A percentile compares a stretch with the other conserved stretches of the same genome.
Evolutionary conservation across 2,797 vertebrate species (phyloP).

Genomic region (Lutjanus argentimaculatus): DNA sequence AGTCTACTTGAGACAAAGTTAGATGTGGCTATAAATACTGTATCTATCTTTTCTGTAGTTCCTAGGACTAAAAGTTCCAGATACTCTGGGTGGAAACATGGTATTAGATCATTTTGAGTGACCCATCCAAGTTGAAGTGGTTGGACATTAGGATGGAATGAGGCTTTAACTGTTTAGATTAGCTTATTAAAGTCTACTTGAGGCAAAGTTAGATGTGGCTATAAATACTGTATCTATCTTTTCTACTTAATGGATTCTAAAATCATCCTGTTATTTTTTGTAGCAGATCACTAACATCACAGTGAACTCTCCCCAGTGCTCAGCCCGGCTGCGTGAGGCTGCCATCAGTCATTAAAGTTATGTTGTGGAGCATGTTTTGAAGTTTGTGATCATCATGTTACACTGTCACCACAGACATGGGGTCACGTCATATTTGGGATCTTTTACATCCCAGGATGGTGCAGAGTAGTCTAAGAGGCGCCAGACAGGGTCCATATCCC

Average conservation of each 20-base stretch:
- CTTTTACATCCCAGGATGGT: conserved; percentile 61
- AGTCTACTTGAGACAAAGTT: background rate
- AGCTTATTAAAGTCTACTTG: background rate
- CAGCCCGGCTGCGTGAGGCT: conserved; percentile 24
- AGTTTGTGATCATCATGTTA: conserved; percentile 72
- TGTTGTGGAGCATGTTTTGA: conserved; percentile 59
- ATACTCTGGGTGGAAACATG: no score
- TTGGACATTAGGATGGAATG: background rate
- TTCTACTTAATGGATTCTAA: conserved; percentile 8
- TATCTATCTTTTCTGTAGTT: conserved; percentile 1
- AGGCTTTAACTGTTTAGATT: background rate
- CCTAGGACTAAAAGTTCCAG: no score
- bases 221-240: background rate
- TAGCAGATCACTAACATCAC: background rate
- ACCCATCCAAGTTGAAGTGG: background rate
- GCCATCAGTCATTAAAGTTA: conserved; percentile 43
- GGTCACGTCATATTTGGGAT: conserved; percentile 62
- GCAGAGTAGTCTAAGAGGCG: conserved; percentile 54
- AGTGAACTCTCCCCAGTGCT: background rate
- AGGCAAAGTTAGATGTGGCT: background rate
- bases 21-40: background rate
- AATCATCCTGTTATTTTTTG: conserved; percentile 9
- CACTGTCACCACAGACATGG: conserved; percentile 70
- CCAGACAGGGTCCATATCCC: conserved; percentile 54
- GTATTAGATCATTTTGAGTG: background rate